A percentile compares a stretch with the other conserved stretches of the same genome.
Evolutionary conservation across 2,888 invertebrate genomes (phyloP).

Genomic region (Drosophila robusta): DNA sequence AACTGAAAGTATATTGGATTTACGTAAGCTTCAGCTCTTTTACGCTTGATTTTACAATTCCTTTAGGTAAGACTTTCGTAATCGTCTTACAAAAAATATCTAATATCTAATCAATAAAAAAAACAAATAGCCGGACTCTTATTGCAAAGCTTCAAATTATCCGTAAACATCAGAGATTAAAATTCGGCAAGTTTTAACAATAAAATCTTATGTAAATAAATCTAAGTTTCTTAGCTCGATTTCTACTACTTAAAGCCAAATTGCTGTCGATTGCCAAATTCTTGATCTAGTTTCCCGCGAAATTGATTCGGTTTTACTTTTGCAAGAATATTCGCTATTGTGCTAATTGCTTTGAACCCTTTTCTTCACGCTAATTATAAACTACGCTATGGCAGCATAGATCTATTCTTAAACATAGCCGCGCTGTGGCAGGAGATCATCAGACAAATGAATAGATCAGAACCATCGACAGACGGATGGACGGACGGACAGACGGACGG

Average conservation of each 20-base stretch:
- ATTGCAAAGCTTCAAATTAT: too few species aligned
- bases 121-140: too few species aligned
- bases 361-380: slow-evolving; percentile 50
- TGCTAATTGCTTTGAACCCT: slow-evolving; percentile 45
- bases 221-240: neutral
- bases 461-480: slow-evolving; percentile 14
- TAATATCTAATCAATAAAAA: too few species aligned
- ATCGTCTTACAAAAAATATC: too few species aligned
- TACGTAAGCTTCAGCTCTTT: too few species aligned
- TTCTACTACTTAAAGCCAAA: neutral
- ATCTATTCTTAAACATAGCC: slow-evolving; percentile 39
- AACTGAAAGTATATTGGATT: too few species aligned
- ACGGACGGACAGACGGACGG: slow-evolving; percentile 6
- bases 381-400: slow-evolving; percentile 18
- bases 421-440: slow-evolving; percentile 9
- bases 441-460: slow-evolving; percentile 32
- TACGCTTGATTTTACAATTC: too few species aligned
- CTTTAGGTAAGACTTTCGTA: too few species aligned
- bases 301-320: neutral
- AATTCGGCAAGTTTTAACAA: too few species aligned
- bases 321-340: slow-evolving; percentile 9
- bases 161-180: neutral
- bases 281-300: slow-evolving; percentile 21
- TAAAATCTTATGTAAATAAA: neutral
- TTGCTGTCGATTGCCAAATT: slow-evolving; percentile 15